These are phyloP conservation scores for Oncorhynchus nerka DNA, from an alignment of 2,113 vertebrate genomes.

Conservation along the genomic window DNA sequence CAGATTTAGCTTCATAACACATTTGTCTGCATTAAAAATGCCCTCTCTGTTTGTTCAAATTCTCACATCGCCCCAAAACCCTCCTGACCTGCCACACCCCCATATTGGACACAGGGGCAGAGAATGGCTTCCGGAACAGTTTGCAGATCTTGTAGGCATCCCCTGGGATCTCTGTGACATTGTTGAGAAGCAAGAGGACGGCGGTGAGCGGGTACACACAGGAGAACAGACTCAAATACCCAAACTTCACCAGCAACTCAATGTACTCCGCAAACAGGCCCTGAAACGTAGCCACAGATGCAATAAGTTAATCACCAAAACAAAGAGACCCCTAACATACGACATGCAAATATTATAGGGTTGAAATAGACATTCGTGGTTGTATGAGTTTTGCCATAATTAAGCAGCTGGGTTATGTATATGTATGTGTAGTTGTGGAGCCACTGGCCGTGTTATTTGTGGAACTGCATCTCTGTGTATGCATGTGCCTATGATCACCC, in stretches of 20 bases:
- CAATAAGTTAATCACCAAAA: background rate
- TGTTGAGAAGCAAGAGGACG: slow-evolving; percentile 76
- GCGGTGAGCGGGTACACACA: slow-evolving; percentile 79
- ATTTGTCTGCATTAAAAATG: background rate
- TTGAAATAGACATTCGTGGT: no score
- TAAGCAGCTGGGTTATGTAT: no score
- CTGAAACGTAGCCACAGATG: slow-evolving; percentile 48
- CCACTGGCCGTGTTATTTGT: no score
- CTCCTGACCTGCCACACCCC: slow-evolving; percentile 78
- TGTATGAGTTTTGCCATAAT: no score
- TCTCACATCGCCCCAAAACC: background rate
- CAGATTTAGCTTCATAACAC: background rate
- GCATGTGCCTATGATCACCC: no score
- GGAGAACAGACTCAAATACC: slow-evolving; percentile 82
- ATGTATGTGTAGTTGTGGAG: no score
- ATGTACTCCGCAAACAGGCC: slow-evolving; percentile 81
- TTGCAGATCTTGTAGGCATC: slow-evolving; percentile 79
- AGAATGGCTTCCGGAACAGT: slow-evolving; percentile 78
- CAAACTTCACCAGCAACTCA: slow-evolving; percentile 82
- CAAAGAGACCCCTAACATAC: no score
- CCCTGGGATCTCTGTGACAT: slow-evolving; percentile 76
- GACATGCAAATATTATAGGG: no score
- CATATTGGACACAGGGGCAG: slow-evolving; percentile 67
- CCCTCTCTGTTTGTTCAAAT: background rate
- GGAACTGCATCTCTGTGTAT: no score